These are phyloP conservation scores for Xyrichtys novacula DNA, from an alignment of 2,797 vertebrate species.

Conservation along the genomic window DNA sequence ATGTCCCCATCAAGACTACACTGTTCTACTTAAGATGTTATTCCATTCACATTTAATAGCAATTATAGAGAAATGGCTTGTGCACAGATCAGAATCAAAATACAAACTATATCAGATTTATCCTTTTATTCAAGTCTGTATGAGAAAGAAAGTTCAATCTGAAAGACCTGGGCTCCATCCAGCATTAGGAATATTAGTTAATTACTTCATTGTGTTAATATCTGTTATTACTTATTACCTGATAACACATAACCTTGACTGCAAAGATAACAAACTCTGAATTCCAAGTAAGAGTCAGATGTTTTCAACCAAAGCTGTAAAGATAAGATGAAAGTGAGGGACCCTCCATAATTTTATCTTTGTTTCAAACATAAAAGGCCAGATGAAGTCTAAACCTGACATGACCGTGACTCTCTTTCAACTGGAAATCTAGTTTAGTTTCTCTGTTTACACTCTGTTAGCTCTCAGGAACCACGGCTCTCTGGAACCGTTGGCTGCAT, in stretches of 20 bases:
- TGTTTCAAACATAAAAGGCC: not conserved
- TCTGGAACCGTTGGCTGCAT: no score
- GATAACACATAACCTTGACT: not conserved
- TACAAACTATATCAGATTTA: not conserved
- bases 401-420: no score
- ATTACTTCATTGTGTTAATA: not conserved
- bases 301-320: not conserved
- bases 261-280: not conserved
- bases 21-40: not conserved
- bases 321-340: no score
- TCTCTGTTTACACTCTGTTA: no score
- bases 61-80: not conserved
- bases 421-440: no score
- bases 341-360: no score
- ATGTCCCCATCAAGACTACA: slow-evolving; percentile 10
- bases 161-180: no score
- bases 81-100: slow-evolving; percentile 4
- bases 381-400: no score
- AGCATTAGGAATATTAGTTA: no score
- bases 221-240: no score
- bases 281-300: not conserved
- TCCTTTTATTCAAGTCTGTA: not conserved
- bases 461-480: no score
- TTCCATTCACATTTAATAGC: not conserved
- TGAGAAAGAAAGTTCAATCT: not conserved